Base-by-base conservation (phyloP, 2,797 vertebrate genomes). In the Myoxocephalus aenaeus region DNA sequence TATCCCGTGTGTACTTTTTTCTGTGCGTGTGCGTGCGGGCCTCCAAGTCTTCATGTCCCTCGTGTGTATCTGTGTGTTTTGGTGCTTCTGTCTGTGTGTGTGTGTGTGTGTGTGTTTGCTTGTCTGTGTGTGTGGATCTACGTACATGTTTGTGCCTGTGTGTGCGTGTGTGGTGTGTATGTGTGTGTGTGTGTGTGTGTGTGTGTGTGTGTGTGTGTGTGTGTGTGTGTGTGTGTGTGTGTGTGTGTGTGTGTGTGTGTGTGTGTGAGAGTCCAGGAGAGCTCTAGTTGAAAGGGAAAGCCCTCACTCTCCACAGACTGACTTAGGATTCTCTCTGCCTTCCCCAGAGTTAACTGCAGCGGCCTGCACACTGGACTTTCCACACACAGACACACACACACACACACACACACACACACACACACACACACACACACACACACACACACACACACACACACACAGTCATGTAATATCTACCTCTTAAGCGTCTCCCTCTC, bases 211-310 rank as follows among this genome's bases (percentile, higher is more conserved):
- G 20, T 62, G 3, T 74, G 62, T 79, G 42, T 70, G 18, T 56
- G 12, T 64, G 36, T 75, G 50, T 48, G 22, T 70, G 64, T 32
- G 32, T 69, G 7, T 63, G 18, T 75, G 53, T 61, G 40, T 69
- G 59, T 81, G 75, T 17, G 63, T 75, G 44, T 65, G 58, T 32
- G 38, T 34, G 65, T 80, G 69, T 54, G 62, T 29, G 62, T 63
- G 48, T 72, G 65, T 66, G 63, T 79, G 75, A 14, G 63, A 84
- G 89, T 87, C 87, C 87, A 89, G 86, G 81, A 80, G 82, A 92
- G 85, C 77, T 87, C 78, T 90, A 94, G 89, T 93, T 92, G 79
- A 94, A 94, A 93, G 90, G 67, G 72, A 92, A 82, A 87, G 72
- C 80, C 86, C 88, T 88, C 70, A 36, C 82, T 86, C 88, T 90